phyloP scores from a whole-genome alignment of 2,113 vertebrate genomes.

The Mirounga angustirostris region DNA sequence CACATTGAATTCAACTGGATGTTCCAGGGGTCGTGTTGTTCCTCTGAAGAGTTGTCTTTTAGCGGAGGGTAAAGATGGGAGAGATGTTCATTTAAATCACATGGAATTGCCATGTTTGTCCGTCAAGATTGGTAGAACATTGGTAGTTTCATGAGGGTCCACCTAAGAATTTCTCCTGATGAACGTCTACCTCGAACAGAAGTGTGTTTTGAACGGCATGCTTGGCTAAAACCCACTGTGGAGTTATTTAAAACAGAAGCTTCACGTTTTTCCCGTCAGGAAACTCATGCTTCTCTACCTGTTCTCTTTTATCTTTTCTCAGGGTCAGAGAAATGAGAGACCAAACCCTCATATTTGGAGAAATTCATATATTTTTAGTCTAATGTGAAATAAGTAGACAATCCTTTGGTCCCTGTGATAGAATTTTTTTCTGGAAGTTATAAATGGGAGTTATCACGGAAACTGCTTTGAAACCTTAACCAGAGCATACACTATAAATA shows the following conservation, averaged over 20 bases:
- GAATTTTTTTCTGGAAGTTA: constrained; percentile 45
- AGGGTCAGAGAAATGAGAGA: neutral
- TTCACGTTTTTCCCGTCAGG: neutral
- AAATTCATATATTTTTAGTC: neutral
- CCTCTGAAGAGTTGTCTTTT: neutral
- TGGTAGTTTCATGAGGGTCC: neutral
- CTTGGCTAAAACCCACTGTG: neutral
- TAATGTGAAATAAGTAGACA: neutral
- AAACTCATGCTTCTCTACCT: neutral
- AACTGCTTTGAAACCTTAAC: constrained; percentile 63
- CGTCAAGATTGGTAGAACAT: neutral
- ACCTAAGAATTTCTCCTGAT: neutral
- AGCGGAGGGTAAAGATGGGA: neutral
- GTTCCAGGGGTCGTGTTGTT: neutral
- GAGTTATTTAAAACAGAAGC: neutral
- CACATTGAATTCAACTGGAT: neutral
- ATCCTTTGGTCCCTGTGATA: neutral
- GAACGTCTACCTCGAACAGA: neutral
- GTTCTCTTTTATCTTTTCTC: neutral
- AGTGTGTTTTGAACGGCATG: neutral
- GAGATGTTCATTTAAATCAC: neutral
- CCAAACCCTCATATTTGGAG: neutral
- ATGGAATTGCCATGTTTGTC: neutral
- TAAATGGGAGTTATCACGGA: constrained; percentile 53
- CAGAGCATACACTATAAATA: constrained; percentile 59